Conservation (phyloP, 2,888 invertebrate species). For the Platynereis dumerilii region DNA sequence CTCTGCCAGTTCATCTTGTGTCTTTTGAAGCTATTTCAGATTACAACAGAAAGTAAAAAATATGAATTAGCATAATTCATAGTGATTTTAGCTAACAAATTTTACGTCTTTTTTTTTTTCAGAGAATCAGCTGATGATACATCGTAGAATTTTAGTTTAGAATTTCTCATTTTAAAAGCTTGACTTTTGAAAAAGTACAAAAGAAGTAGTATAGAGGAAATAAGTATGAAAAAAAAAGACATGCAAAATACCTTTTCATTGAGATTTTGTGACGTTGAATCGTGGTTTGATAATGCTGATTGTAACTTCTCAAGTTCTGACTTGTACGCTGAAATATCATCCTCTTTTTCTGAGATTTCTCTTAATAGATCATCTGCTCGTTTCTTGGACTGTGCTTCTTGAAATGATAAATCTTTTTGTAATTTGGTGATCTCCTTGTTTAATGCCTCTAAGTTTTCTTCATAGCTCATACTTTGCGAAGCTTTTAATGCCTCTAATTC, state of each 20-base stretch:
- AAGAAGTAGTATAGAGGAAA: too few species aligned
- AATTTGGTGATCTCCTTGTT: constrained; percentile 51
- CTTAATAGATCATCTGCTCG: constrained; percentile 52
- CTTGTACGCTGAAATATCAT: constrained; percentile 45
- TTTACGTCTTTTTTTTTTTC: too few species aligned
- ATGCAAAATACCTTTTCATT: constrained; percentile 51
- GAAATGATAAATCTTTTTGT: constrained; percentile 48
- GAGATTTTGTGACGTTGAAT: constrained; percentile 41
- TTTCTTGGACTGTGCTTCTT: constrained; percentile 46
- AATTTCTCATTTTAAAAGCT: too few species aligned
- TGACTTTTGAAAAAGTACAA: too few species aligned
- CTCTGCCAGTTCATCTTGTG: constrained; percentile 41
- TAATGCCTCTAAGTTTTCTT: constrained; percentile 43
- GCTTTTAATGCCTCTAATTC: constrained; percentile 54
- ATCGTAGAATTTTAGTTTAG: too few species aligned
- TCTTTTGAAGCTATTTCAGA: constrained; percentile 41
- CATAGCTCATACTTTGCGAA: constrained; percentile 41
- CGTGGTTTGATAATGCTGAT: constrained; percentile 39
- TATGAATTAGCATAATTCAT: too few species aligned
- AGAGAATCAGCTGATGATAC: too few species aligned
- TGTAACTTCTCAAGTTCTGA: constrained; percentile 42
- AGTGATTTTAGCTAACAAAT: too few species aligned
- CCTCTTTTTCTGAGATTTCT: constrained; percentile 53
- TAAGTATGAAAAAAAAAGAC: too few species aligned
- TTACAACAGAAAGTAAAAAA: too few species aligned